Conservation (phyloP, 2,797 vertebrate species). For the Alauda arvensis region DNA sequence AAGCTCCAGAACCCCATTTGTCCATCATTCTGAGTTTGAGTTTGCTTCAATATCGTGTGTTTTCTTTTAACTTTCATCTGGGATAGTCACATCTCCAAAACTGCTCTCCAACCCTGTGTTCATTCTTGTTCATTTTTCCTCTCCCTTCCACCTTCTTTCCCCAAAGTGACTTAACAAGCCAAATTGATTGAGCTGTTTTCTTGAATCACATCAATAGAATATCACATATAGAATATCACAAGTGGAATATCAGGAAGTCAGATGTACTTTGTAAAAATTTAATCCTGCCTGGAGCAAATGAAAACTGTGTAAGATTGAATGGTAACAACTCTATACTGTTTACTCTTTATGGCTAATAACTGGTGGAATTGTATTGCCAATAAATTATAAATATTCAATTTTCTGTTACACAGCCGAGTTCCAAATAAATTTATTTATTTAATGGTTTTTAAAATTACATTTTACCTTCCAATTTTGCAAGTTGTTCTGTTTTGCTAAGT, state of each 20-base stretch:
- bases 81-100: background rate
- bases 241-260: background rate
- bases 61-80: background rate
- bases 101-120: background rate
- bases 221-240: background rate
- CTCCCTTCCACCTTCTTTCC: background rate
- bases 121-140: background rate
- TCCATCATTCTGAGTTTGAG: background rate
- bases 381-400: background rate
- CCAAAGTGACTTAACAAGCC: background rate
- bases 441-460: background rate
- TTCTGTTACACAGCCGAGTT: background rate
- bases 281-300: background rate
- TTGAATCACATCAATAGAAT: background rate
- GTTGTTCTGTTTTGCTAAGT: background rate
- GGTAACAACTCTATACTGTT: background rate
- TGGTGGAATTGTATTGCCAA: background rate
- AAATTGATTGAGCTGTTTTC: background rate
- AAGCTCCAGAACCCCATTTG: background rate
- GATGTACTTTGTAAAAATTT: background rate
- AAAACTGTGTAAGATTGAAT: background rate
- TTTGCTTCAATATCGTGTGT: background rate
- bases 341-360: background rate
- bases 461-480: conserved; percentile 1
- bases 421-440: background rate